Evolutionary conservation across 2,113 vertebrate species (phyloP).

Genomic region (Phyllostomus discolor): DNA sequence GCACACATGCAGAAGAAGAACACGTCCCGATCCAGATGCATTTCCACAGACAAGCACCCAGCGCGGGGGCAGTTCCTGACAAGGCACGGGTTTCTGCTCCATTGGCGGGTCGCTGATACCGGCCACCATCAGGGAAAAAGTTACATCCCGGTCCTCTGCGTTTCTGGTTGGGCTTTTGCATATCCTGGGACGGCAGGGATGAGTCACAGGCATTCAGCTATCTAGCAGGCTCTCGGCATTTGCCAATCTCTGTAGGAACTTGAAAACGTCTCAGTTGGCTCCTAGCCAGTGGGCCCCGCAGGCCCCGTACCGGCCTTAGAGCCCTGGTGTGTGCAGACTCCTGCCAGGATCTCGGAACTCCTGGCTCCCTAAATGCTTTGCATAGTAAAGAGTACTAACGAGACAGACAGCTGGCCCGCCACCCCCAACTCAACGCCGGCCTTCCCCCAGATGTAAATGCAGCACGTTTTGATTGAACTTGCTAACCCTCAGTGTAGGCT

Average conservation of each 20-base stretch:
- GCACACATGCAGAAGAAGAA: constrained; percentile 15
- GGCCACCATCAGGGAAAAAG: constrained; percentile 26
- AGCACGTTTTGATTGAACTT: neutral
- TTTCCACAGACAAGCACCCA: constrained; percentile 35
- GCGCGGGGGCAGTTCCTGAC: constrained; percentile 37
- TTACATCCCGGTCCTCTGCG: constrained; percentile 41
- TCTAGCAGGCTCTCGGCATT: constrained; percentile 44
- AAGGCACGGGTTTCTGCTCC: constrained; percentile 3
- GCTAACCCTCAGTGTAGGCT: neutral
- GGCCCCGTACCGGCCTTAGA: constrained; percentile 21
- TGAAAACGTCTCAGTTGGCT: constrained; percentile 58
- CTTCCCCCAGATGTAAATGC: neutral
- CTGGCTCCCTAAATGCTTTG: constrained; percentile 1
- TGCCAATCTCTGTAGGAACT: constrained; percentile 58
- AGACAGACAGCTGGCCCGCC: neutral
- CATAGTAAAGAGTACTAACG: neutral
- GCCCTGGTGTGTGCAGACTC: neutral
- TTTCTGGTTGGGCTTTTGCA: constrained; percentile 54
- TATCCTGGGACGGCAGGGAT: constrained; percentile 50
- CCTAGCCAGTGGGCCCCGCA: constrained; percentile 23
- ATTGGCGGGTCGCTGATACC: constrained; percentile 21
- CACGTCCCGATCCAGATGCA: constrained; percentile 21
- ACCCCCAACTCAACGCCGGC: neutral
- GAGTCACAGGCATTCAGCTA: constrained; percentile 60
- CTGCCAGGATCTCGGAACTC: constrained; percentile 36